Evolutionary conservation across 2,797 vertebrate species (phyloP), one percentile per base, ranked within the genome.

Genomic region (Hydrolagus colliei): DNA sequence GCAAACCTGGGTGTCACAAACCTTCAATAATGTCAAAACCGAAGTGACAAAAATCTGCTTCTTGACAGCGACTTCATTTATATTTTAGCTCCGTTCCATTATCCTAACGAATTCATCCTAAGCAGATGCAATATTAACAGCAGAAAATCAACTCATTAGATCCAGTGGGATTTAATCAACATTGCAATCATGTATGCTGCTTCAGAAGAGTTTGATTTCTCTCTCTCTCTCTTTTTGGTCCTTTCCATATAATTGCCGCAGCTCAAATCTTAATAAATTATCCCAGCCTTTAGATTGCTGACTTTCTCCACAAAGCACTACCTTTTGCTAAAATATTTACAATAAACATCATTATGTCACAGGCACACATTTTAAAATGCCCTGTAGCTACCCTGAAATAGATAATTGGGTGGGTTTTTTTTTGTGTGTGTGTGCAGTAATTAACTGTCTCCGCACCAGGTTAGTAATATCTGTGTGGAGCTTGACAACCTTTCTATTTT

Each of bases 81-180:
- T 99, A 99, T 99, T 99, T 99, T 98, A 98, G 97, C 96, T 98
- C 96, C 96, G 97, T 99, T 98, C 97, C 98, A 99, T 99, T 99
- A 99, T 99, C 98, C 97, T 98, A 99, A 99, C 97, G 96, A 99
- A 99, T 97, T 96, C 97, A 99, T 98, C 97, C 98, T 99, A 97
- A 98, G 96, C 97, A 97, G 97, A 99, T 98, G 98, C 97, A 98
- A 99, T 99, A 99, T 98, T 99, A 99, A 99, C 97, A 96, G 97
- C 97, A 98, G 97, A 99, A 97, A 99, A 99, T 97, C 98, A 98
- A 97, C 97, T 98, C 96, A 97, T 98, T 98, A 98, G 96, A 97
- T 99, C 97, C 96, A 95, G 96, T 96, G 97, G 97, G 97, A 97
- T 97, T 99, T 97, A 97, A 98, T 97, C 97, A 98, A 98, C 96